Evolutionary conservation across 2,888 invertebrate genomes (phyloP).

Genomic region (Eilema griseolum): DNA sequence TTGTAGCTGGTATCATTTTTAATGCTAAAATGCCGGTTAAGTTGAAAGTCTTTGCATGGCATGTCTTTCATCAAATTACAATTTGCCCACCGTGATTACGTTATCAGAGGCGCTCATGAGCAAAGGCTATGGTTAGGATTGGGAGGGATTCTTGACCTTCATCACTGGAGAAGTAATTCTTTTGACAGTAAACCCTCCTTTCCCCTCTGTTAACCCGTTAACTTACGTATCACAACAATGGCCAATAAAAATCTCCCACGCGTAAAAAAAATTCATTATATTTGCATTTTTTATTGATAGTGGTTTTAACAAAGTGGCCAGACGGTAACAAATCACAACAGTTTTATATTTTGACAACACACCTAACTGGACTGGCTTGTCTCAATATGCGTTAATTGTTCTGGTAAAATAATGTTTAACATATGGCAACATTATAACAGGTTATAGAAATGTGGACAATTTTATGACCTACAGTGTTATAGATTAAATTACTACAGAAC

Average conservation of each 20-base stretch:
- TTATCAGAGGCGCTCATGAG: too few species aligned
- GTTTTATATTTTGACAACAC: constrained; percentile 29
- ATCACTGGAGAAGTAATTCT: neutral
- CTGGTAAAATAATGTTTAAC: neutral
- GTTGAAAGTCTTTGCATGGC: too few species aligned
- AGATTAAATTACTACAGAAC: neutral
- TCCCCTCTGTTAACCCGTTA: neutral
- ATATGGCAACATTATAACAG: neutral
- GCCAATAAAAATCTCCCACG: constrained; percentile 16
- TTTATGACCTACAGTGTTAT: neutral
- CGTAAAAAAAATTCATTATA: constrained; percentile 34
- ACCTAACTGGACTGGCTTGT: constrained; percentile 22
- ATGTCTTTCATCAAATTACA: too few species aligned
- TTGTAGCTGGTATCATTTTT: too few species aligned
- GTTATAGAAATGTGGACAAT: neutral
- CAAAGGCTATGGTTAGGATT: too few species aligned
- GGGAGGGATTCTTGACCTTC: neutral
- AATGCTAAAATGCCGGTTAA: too few species aligned
- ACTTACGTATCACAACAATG: constrained; percentile 23
- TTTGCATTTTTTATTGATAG: constrained; percentile 50
- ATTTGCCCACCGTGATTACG: too few species aligned
- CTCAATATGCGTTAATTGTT: constrained; percentile 12
- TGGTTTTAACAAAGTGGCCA: constrained; percentile 18
- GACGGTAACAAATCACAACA: constrained; percentile 28
- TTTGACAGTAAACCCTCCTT: neutral